Evolutionary conservation across 2,888 invertebrate genomes (phyloP).

Genomic region (Dioctria linearis): DNA sequence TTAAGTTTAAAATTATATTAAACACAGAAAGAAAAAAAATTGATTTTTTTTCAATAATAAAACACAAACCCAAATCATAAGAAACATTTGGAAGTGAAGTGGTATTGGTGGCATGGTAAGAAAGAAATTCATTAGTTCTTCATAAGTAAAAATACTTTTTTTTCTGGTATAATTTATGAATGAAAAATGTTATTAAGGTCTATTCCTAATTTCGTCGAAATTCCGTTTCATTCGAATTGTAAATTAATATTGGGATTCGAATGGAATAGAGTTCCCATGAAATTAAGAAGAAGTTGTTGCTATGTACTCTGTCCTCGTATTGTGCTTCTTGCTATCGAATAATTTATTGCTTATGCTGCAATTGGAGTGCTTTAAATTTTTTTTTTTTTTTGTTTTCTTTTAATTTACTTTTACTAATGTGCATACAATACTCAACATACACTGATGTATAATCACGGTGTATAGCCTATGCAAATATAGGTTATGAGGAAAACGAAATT

Average conservation of each 20-base stretch:
- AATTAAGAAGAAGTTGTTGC: not conserved
- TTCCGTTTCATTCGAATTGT: too few species aligned
- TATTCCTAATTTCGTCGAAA: too few species aligned
- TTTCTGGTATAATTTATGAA: not conserved
- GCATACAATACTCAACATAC: too few species aligned
- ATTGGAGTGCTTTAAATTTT: too few species aligned
- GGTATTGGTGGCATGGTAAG: not conserved
- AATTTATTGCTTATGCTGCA: constrained; percentile 5
- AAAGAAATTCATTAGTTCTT: not conserved
- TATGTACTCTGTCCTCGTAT: not conserved
- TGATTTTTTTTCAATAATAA: not conserved
- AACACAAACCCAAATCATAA: not conserved
- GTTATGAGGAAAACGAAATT: too few species aligned
- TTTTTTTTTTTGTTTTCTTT: too few species aligned
- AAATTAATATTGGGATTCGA: too few species aligned
- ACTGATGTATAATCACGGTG: too few species aligned
- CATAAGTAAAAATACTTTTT: not conserved
- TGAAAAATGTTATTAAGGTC: not conserved
- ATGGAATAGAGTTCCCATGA: not conserved
- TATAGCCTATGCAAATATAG: too few species aligned
- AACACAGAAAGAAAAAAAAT: too few species aligned
- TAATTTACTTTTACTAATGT: too few species aligned
- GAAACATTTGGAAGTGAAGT: not conserved
- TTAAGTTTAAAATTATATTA: not conserved
- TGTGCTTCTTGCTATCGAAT: constrained; percentile 41